Evolutionary conservation across 1,140 invertebrate species (phyloP), one percentile per base, ranked within the genome.

Genomic region (Galleria mellonella): DNA sequence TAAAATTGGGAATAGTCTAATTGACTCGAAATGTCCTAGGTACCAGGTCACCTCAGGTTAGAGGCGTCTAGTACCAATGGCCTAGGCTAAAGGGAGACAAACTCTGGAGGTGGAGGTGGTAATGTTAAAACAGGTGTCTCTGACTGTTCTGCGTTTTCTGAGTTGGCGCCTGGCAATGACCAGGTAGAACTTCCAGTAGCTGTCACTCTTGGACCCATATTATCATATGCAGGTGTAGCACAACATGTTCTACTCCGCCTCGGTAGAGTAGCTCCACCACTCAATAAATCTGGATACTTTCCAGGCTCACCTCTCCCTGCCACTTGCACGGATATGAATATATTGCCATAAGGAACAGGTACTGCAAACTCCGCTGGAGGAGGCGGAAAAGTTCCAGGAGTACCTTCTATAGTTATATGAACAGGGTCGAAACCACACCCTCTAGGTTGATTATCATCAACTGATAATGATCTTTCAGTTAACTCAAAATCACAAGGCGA

Each of bases 141-240:
- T 31, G 71, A 73, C 12, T 49, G 37, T 38, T 79, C 76, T 2
- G 64, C 42, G 11, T 71, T 72, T 12, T 83, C 82, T 4, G 63
- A 52, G 47, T 61, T 79, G 0, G 87, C 89, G 61, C 93, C 93
- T 23, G 92, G 92, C 48, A 96, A 75, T 9, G 94, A 95, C 51
- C 95, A 90, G 1, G 92, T 94, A 8, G 94, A 96, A 62, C 90
- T 91, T 23, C 94, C 95, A 53, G 93, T 94, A 1, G 94, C 94
- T 4, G 95, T 96, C 8, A 96, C 93, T 58, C 95, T 88, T 15
- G 94, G 93, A 0, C 95, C 95, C 91, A 97, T 94, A 69, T 96
- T 96, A 75, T 97, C 95, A 74, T 96, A 96, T 27, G 91, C 89
- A 10, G 91, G 89, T 4, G 82, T 73, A 15, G 54, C 54, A 43